Evolutionary conservation across 2,888 invertebrate species (phyloP), one percentile per base, ranked within the genome.

Genomic region (Drosophila peninsularis): DNA sequence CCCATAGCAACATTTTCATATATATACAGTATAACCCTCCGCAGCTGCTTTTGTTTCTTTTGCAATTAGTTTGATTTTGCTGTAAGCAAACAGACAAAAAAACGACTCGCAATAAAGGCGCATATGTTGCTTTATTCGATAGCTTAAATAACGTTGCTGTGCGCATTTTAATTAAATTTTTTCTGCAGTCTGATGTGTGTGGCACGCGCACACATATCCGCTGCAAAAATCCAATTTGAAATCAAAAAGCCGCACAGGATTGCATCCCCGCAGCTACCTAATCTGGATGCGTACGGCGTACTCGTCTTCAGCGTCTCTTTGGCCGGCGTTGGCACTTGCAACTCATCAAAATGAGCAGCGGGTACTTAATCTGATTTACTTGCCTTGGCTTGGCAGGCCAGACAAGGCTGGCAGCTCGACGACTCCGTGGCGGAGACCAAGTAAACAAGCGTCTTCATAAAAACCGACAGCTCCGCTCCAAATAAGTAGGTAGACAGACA

Each of bases 361-460:
- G 80, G 71, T 88, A 85, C 90, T 88, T 87, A 87, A 87, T 87
- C 87, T 88, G 90, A 87, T 87, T 87, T 87, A 87, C 86, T 88
- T 88, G 83, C 71, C 80, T 67, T 75, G 32, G 14, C 24, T 30
- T 30, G 30, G 5, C 24, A 24, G 24, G 17, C 62, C 50, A 62
- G 60, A 39, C 45, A 61, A 57, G 52, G 52, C 66, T 58, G 65
- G 55, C 71, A 71, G 60, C 61, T 56, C 60, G 54, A 61, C 61
- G 57, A 55, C 67, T 61, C 34, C 64, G 69, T 79, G 76, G 73
- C 71, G 66, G 42, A 64, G 68, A 62, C 47, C 82, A 88, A 79
- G 82, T 86, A 83, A 88, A 88, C 82, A 83, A 86, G 86, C 86
- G 80, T 85, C 82, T 83, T 83, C 88, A 83, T 88, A 83, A 83